Percentiles rank a stretch among this genome's conserved stretches.
These are phyloP conservation scores for Sphaerophoria taeniata DNA, from an alignment of 2,888 invertebrate genomes.

Conservation along the genomic window DNA sequence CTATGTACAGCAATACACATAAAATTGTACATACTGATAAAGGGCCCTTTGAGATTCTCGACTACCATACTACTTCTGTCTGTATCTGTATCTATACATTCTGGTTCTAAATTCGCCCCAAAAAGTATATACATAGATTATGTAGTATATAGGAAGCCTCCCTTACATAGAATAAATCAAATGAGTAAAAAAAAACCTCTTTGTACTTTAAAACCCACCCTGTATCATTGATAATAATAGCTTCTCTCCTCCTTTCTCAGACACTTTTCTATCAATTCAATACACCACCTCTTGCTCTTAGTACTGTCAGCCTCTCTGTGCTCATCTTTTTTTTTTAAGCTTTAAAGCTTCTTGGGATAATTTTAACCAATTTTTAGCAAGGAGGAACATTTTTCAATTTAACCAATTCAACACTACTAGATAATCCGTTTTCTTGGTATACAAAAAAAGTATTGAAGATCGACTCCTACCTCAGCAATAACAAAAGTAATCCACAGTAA, in stretches of 20 bases:
- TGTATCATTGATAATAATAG: slow-evolving; percentile 56
- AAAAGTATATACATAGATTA: slow-evolving; percentile 13
- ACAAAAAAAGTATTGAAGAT: background rate
- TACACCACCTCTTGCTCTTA: slow-evolving; percentile 37
- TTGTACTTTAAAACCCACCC: slow-evolving; percentile 67
- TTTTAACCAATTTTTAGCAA: too few relatives aligned
- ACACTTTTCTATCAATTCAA: slow-evolving; percentile 34
- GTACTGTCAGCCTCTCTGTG: background rate
- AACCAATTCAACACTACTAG: too few relatives aligned
- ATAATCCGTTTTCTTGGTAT: background rate
- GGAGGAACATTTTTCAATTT: too few relatives aligned
- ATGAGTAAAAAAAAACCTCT: background rate
- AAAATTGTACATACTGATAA: background rate
- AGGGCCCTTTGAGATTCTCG: background rate
- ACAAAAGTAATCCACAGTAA: slow-evolving; percentile 21
- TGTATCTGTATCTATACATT: background rate
- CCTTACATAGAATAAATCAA: slow-evolving; percentile 48
- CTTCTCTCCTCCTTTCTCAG: slow-evolving; percentile 38
- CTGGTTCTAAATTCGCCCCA: slow-evolving; percentile 34
- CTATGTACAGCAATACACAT: too few relatives aligned
- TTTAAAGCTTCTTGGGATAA: too few relatives aligned
- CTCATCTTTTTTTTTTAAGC: too few relatives aligned
- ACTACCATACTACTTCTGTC: background rate
- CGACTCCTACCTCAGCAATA: background rate
- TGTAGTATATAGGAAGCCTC: slow-evolving; percentile 55